Base-by-base conservation (phyloP, 2,113 vertebrate species). In the Coregonus clupeaformis region DNA sequence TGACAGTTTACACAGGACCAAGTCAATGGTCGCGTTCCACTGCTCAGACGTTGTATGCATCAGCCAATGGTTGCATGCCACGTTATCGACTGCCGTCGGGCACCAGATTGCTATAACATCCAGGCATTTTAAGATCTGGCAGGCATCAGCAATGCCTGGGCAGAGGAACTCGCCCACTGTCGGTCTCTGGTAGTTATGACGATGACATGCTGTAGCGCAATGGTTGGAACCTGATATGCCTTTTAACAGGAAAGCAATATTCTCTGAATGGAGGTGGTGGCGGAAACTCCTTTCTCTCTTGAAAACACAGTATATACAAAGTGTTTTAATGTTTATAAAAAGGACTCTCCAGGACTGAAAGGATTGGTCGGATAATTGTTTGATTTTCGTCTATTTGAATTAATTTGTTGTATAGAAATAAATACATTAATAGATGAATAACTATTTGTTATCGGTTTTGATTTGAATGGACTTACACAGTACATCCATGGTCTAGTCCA, bases 401-500 rank as follows among this genome's bases (percentile, higher is more conserved):
- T 78, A 70, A 85, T 88, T 88, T 91, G 81, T 80, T 84, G 69
- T 74, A 76, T 81, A 83, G 68, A 88, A 91, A 92, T 86, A 90
- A 91, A 91, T 47, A 74, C 75, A 83, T 87, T 77, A 71, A 76
- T 80, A 82, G 47, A 73, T 70, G 18, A 30, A 52, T 74, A 52
- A 85, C 78, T 85, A 74, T 83, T 82, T 87, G 27, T 83, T 83
- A 82, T 66, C 77, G 71, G 84, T 88, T 89, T 73, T 6, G 20
- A 6, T 52, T 5, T 72, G 4, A 2, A 52, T 52, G 16, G 16
- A 4, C 16, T 52, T 52, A 52, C 12, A 18, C 12, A 52, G 5
- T 4, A 18, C 49, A 52, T 18, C 36, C 16, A 52, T 52, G 3
- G 36, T 42, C 9, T 42, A 42, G 2, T 11, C 9, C 36, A 11